These are phyloP conservation scores for Epistrophella euchroma DNA, from an alignment of 2,888 invertebrate species.

Conservation along the genomic window DNA sequence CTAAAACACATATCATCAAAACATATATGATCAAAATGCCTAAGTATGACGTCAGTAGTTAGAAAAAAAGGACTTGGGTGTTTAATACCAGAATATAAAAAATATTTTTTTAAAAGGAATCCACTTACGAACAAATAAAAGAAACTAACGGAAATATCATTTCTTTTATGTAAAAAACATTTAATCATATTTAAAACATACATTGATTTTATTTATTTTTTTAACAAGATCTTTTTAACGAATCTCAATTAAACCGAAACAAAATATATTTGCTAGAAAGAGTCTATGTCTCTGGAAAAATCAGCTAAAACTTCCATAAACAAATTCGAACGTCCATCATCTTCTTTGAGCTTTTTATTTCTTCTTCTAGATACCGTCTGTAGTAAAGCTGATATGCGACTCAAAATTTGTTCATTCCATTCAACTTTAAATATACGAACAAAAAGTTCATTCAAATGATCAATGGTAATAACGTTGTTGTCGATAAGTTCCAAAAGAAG, in stretches of 20 bases:
- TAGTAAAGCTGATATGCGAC: slow-evolving; percentile 79
- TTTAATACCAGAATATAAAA: too few relatives aligned
- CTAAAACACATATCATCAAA: too few relatives aligned
- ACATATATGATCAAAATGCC: too few relatives aligned
- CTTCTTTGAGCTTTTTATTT: slow-evolving; percentile 48
- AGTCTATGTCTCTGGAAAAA: slow-evolving; percentile 82
- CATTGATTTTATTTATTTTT: not conserved
- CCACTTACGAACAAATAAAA: not conserved
- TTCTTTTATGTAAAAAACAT: slow-evolving; percentile 41
- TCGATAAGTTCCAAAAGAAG: slow-evolving; percentile 85
- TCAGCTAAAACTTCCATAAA: slow-evolving; percentile 83
- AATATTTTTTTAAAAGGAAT: too few relatives aligned
- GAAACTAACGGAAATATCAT: not conserved
- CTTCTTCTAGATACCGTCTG: slow-evolving; percentile 77
- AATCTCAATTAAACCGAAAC: slow-evolving; percentile 31
- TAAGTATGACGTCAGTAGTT: too few relatives aligned
- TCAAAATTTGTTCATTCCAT: slow-evolving; percentile 85
- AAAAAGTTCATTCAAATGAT: slow-evolving; percentile 87
- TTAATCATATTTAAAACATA: slow-evolving; percentile 61
- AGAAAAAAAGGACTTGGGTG: too few relatives aligned
- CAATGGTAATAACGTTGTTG: slow-evolving; percentile 86
- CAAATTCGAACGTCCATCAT: slow-evolving; percentile 81
- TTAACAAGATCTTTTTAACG: slow-evolving; percentile 23
- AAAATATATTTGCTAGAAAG: slow-evolving; percentile 77
- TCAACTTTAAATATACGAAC: slow-evolving; percentile 88